Evolutionary conservation across 2,888 invertebrate species (phyloP).

Genomic region (Limnephilus marmoratus): DNA sequence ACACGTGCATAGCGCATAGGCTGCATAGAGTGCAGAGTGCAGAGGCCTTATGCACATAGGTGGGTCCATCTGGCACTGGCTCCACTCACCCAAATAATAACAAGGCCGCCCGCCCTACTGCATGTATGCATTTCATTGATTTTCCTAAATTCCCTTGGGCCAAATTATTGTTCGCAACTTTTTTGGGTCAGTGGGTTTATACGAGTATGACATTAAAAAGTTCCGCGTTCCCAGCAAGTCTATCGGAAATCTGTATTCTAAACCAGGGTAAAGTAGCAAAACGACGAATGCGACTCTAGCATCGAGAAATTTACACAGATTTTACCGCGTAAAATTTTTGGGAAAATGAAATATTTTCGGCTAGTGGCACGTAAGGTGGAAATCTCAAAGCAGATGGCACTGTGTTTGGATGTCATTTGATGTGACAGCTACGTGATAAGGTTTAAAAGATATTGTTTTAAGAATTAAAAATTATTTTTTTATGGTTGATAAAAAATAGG

Average conservation of each 20-base stretch:
- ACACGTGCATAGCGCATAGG: neutral
- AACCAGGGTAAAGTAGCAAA: neutral
- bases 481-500: too few species aligned
- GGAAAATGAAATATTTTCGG: neutral
- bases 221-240: neutral
- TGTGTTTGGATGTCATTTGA: too few species aligned
- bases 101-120: conserved; percentile 8
- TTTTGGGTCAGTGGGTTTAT: conserved; percentile 15
- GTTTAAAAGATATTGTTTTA: too few species aligned
- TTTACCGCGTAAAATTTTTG: neutral
- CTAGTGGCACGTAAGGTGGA: too few species aligned
- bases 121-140: conserved; percentile 55
- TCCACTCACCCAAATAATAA: conserved; percentile 53
- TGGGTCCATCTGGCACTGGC: conserved; percentile 57
- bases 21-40: too few species aligned
- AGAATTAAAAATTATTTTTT: too few species aligned
- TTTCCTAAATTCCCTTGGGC: conserved; percentile 59
- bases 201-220: neutral
- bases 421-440: too few species aligned
- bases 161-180: conserved; percentile 2
- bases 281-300: neutral
- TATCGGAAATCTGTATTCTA: neutral
- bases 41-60: neutral
- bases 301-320: neutral
- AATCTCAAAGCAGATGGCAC: too few species aligned